Conservation (phyloP, 2,113 vertebrate genomes). For the Mugil cephalus region DNA sequence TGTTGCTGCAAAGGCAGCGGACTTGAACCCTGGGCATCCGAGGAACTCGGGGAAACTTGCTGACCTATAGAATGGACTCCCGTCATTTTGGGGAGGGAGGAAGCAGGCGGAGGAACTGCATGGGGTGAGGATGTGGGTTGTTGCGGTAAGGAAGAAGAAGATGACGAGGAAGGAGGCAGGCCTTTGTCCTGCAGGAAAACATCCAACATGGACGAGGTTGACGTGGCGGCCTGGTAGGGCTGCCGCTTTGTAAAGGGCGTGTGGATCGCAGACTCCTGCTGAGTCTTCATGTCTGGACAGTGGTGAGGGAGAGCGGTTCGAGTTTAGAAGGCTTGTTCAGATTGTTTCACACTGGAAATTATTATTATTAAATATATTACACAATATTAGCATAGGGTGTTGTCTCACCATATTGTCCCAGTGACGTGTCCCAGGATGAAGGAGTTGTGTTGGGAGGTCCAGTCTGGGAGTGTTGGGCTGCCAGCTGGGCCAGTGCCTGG, state of each 20-base stretch:
- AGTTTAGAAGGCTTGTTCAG: neutral
- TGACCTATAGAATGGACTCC: constrained; percentile 78
- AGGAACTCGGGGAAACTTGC: constrained; percentile 93
- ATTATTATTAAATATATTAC: too few species aligned
- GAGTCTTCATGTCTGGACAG: constrained; percentile 90
- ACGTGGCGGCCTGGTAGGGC: constrained; percentile 87
- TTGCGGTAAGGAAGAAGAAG: constrained; percentile 73
- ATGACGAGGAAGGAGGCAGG: constrained; percentile 72
- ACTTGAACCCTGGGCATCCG: constrained; percentile 94
- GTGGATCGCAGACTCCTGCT: constrained; percentile 88
- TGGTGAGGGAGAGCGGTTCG: neutral
- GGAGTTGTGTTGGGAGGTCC: constrained; percentile 85
- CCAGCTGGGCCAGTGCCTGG: constrained; percentile 95
- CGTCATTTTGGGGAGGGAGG: constrained; percentile 87
- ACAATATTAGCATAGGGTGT: neutral
- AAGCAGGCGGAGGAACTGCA: constrained; percentile 79
- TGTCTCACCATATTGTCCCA: constrained; percentile 93
- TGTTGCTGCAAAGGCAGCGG: constrained; percentile 97
- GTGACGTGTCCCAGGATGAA: constrained; percentile 93
- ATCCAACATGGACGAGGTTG: constrained; percentile 93
- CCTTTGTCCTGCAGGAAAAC: constrained; percentile 95
- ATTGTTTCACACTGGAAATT: neutral
- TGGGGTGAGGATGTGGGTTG: constrained; percentile 84
- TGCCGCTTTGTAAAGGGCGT: constrained; percentile 93
- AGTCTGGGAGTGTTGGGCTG: constrained; percentile 91